phyloP scores from a whole-genome alignment of 2,888 invertebrate genomes.

The Ephialtes manifestator region DNA sequence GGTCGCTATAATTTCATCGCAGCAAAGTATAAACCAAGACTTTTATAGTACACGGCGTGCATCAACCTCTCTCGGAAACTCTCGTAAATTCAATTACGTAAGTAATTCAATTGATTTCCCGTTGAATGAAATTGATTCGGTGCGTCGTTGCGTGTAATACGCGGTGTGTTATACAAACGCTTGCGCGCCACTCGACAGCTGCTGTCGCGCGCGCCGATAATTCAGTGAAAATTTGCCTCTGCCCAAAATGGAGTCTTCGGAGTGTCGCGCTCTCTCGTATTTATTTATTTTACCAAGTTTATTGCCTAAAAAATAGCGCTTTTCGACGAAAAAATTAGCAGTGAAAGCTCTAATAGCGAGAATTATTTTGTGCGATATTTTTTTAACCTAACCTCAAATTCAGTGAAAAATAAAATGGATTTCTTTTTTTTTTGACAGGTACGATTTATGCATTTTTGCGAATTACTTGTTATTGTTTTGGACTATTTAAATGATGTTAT shows the following conservation, averaged over 20 bases:
- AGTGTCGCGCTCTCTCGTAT: constrained; percentile 55
- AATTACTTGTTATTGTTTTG: constrained; percentile 13
- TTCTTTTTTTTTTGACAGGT: constrained; percentile 18
- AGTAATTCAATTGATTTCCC: constrained; percentile 66
- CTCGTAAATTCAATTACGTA: constrained; percentile 65
- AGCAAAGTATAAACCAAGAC: no score
- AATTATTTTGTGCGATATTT: neutral
- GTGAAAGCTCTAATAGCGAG: neutral
- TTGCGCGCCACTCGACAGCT: constrained; percentile 49
- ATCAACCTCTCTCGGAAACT: constrained; percentile 26
- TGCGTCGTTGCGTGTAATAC: constrained; percentile 52
- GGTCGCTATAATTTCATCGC: constrained; percentile 16
- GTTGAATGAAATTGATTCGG: constrained; percentile 58
- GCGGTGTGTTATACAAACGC: constrained; percentile 28
- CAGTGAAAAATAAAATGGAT: no score
- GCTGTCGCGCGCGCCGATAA: constrained; percentile 38
- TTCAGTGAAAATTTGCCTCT: constrained; percentile 39
- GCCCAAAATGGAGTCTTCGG: constrained; percentile 67
- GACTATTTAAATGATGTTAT: neutral
- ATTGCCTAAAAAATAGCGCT: constrained; percentile 21
- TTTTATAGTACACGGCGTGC: constrained; percentile 7
- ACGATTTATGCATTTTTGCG: neutral
- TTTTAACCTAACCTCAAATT: constrained; percentile 9
- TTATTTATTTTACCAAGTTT: constrained; percentile 32
- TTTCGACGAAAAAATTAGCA: neutral